Evolutionary conservation across 2,113 vertebrate genomes (phyloP), one percentile per base, ranked within the genome.

Genomic region (Solea senegalensis): DNA sequence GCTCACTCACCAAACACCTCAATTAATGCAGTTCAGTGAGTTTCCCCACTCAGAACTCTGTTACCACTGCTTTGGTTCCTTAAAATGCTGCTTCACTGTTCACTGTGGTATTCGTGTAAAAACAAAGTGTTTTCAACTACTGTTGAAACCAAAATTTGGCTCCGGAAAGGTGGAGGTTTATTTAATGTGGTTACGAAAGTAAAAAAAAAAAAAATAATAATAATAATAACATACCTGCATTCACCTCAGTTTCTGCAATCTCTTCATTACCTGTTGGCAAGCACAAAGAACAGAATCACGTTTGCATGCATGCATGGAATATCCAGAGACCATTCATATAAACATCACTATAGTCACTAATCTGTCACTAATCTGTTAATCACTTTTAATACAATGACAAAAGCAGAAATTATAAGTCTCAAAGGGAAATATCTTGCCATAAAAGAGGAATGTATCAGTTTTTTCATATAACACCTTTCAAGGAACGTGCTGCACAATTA

Each of bases 231-330:
- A 53, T 64, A 83, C 72, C 68, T 48, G 13, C 0, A 2, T 71
- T 14, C 2, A 16, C 2, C 1, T 61, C 0, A 27, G 50, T 5
- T 5, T 0, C 28, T n/a, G 1, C 5, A 5, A 4, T n/a, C 0
- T 4, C 7, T 0, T 15, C 12, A 0, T 49, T 5, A 58, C 40
- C 65, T 77, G 65, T 48, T 40, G 65, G 13, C 8, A 72, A 44
- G 75, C 5, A 70, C 40, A 69, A 58, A 69, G 3, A 66, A n/a
- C 6, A 59, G 7, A 56, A 27, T 40, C 9, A 21, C 7, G 43
- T 40, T 51, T 43, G 16, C 7, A 39, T 27, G 21, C 5, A 39
- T 46, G 65, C 3, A 7, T n/a, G 16, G 14, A 49, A 49, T 49
- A 43, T 12, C 7, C 44, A 46, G 9, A 46, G 9, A 12, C 44